Conservation (phyloP, 23 tunicate genomes). For the Aplidium turbinatum region DNA sequence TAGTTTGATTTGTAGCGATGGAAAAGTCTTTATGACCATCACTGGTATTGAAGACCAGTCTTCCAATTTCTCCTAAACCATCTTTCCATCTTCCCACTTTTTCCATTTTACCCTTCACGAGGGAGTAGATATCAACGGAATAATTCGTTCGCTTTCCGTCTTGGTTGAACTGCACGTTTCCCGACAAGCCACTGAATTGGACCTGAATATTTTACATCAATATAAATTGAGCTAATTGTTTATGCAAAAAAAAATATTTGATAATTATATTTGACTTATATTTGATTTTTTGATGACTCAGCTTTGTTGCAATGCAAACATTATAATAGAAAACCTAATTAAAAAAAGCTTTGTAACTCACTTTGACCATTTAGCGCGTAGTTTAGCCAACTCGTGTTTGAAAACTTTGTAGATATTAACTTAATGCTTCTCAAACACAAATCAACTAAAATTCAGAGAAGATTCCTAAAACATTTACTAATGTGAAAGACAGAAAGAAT, state of each 20-base stretch:
- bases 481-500: too few species aligned
- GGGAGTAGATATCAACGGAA: slow-evolving; percentile 6
- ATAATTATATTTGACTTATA: too few species aligned
- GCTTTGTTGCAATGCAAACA: too few species aligned
- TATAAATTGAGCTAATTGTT: too few species aligned
- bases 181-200: slow-evolving; percentile 39
- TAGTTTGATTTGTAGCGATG: slow-evolving; percentile 15
- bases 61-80: neutral
- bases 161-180: slow-evolving; percentile 47
- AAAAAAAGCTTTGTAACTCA: neutral
- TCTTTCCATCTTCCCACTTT: slow-evolving; percentile 33
- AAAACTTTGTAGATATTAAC: too few species aligned
- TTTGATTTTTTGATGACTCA: neutral
- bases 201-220: too few species aligned
- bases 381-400: neutral
- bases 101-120: slow-evolving; percentile 15
- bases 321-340: neutral
- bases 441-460: too few species aligned
- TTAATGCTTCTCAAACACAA: too few species aligned
- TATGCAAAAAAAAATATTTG: too few species aligned
- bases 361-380: neutral
- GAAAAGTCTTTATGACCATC: slow-evolving; percentile 2
- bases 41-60: neutral
- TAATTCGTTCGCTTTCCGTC: slow-evolving; percentile 41
- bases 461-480: neutral